Conservation (phyloP, 2,888 invertebrate genomes). For the Petrolisthes cinctipes region DNA sequence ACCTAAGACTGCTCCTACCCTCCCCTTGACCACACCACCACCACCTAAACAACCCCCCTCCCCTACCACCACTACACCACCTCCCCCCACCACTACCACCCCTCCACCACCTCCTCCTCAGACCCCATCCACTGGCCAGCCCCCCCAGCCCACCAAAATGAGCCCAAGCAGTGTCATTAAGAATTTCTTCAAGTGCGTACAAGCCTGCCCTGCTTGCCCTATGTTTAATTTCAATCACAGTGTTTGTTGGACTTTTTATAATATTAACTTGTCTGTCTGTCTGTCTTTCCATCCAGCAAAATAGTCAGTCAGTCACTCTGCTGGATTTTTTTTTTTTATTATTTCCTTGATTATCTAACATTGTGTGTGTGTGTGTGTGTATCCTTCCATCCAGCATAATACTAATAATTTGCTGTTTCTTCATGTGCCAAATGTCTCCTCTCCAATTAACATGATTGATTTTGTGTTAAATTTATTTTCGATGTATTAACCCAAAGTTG, state of each 20-base stretch:
- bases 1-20: conserved; percentile 54
- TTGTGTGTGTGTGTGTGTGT: too few relatives aligned
- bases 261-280: neutral
- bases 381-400: too few relatives aligned
- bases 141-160: conserved; percentile 78
- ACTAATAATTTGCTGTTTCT: too few relatives aligned
- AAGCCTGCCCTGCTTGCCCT: conserved; percentile 39
- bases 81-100: conserved; percentile 27
- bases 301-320: too few relatives aligned
- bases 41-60: conserved; percentile 38
- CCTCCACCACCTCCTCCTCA: conserved; percentile 26
- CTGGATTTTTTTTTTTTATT: neutral
- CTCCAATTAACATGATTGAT: too few relatives aligned
- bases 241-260: too few relatives aligned
- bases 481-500: too few relatives aligned
- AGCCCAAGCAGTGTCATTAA: conserved; percentile 92
- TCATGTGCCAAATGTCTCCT: too few relatives aligned
- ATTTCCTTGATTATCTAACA: too few relatives aligned
- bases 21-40: conserved; percentile 19
- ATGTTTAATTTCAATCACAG: conserved; percentile 28
- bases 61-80: conserved; percentile 33
- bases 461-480: too few relatives aligned
- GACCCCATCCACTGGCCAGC: conserved; percentile 75
- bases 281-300: neutral
- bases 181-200: conserved; percentile 94